Conservation (phyloP, 2,888 invertebrate species). For the Dryobotodes eremita region DNA sequence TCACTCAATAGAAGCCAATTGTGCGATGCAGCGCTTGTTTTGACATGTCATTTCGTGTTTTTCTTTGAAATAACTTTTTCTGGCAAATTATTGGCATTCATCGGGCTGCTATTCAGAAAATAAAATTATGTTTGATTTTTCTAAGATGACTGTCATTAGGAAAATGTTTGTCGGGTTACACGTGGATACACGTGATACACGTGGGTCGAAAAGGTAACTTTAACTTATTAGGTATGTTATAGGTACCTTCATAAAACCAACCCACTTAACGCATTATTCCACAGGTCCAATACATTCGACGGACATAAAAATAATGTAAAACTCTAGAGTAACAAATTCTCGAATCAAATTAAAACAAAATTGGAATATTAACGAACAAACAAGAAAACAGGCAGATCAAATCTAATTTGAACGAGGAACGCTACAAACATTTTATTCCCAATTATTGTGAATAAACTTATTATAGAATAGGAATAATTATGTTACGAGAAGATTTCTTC, state of each 20-base stretch:
- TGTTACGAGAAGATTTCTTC: slow-evolving; percentile 80
- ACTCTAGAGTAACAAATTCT: not conserved
- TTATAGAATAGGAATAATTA: slow-evolving; percentile 88
- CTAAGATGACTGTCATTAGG: not conserved
- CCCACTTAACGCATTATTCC: not conserved
- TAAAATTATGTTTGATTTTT: slow-evolving; percentile 20
- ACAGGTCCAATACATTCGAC: not conserved
- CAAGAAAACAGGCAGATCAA: slow-evolving; percentile 57
- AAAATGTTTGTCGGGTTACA: not conserved
- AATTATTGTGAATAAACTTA: slow-evolving; percentile 88
- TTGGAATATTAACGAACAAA: slow-evolving; percentile 42
- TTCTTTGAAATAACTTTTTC: slow-evolving; percentile 69
- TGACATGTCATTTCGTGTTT: slow-evolving; percentile 80
- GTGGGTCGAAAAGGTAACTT: not conserved
- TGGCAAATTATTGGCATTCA: slow-evolving; percentile 61
- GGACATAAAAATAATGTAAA: not conserved
- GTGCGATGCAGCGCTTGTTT: slow-evolving; percentile 78
- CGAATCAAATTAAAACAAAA: slow-evolving; percentile 44
- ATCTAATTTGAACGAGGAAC: slow-evolving; percentile 63
- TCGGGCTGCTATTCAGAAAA: slow-evolving; percentile 53
- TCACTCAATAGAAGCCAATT: slow-evolving; percentile 83
- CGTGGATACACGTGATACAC: not conserved
- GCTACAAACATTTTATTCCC: slow-evolving; percentile 74
- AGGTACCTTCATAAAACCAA: not conserved
- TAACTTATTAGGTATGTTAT: not conserved